Base-by-base conservation (phyloP, 2,797 vertebrate genomes). In the Antennarius maculatus region DNA sequence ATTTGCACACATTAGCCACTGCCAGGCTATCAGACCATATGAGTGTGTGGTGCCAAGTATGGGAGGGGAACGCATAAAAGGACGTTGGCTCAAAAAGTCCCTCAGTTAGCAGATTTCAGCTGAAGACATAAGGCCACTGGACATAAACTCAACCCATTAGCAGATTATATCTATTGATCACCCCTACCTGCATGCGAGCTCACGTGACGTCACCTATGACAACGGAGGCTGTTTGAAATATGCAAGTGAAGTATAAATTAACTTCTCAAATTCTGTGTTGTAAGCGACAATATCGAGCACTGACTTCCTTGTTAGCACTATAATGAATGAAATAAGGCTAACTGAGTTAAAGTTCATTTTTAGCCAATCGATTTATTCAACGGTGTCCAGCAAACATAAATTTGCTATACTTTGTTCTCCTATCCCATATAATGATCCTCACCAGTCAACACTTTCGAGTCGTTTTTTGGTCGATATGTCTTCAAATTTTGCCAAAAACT, bases 1-100 rank as follows among this genome's bases (percentile, higher is more conserved):
- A 92, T 93, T 93, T 92, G 91, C 91, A 91, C 90, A 91, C 91
- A 93, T 92, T 93, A 92, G 84, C 91, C 86, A 86, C 64, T 72
- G 87, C 85, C 89, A 85, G 85, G 80, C 89, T 90, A 90, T 88
- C 84, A 78, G 84, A 82, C 87, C 69, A 65, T 71, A 80, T 77
- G 87, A 80, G 87, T 69, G 85, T 73, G 79, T 34, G 17, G 77
- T 88, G 90, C 90, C 91, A 92, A 91, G 88, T 79, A 69, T 82
- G 72, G 71, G 79, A 80, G 54, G 79, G 70, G 60, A 74, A 23
- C 23, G 84, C 87, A 39, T 83, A 88, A 87, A 87, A 80, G 88
- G 84, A 89, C 80, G 85, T 86, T 92, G 90, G 87, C 89, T 88
- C 77, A 58, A 80, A 90, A 89, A 91, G 80, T 69, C 76, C 86